Base-by-base conservation (phyloP, 2,888 invertebrate genomes). In the Pyralis farinalis region DNA sequence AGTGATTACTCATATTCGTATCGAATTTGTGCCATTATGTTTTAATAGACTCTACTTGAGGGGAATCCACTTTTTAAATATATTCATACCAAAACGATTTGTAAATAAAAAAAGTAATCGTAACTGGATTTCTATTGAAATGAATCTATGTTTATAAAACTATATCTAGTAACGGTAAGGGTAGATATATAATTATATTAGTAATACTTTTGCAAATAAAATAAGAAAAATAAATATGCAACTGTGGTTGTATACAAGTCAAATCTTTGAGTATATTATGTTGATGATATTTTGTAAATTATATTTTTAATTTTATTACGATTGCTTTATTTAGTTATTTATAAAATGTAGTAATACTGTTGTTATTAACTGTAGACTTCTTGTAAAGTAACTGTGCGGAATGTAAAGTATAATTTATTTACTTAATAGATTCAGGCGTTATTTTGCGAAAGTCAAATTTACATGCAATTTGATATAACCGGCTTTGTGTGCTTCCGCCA, bases 251-350 rank as follows among this genome's bases (percentile, higher is more conserved):
- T 28, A 35, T 27, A 30, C 5, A 30, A 30, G 37, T 37, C 10
- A 32, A 40, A 16, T 12, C 12, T 37, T 36, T 21, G 28, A 20
- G 28, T 21, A 27, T 30, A 29, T 20, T 27, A 22, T 38, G 29
- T 41, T 33, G 41, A 29, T 33, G 41, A 29, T 7, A 28, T 30
- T 45, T 42, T 42, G 36, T 45, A 39, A 45, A 45, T 45, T 42
- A 36, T 35, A 38, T 43, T 27, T 11, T 38, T 38, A 38, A 30
- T 25, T 30, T 9, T 12, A 25, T 12, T 30, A 4, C 5, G 22
- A 12, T 28, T 22, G 11, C 29, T 31, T 37, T 12, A 37, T 29
- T 29, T 9, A 9, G 0, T 20, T 31, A 12, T 12, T 7, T 2
- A 31, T 1, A 10, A 9, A 9, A 11, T 3, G 7, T 3, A 30